Percentiles rank a stretch among this genome's conserved stretches.
These are phyloP conservation scores for Gymnarchus niloticus DNA, from an alignment of 2,113 vertebrate species.

Conservation along the genomic window DNA sequence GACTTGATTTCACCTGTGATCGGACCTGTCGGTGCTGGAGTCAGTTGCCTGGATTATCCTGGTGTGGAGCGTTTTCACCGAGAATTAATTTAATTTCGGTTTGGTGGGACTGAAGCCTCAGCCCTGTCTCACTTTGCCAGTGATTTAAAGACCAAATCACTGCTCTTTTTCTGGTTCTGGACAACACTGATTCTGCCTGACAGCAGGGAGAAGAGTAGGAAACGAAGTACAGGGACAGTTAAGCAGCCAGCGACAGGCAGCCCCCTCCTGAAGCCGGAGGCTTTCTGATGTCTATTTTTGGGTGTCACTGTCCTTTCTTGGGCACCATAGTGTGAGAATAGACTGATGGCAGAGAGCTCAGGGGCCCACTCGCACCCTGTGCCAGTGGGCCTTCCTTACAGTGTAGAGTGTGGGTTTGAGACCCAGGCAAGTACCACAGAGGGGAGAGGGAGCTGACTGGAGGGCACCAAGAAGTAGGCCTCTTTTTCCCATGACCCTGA, in stretches of 20 bases:
- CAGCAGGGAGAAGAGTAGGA: slow-evolving; percentile 1
- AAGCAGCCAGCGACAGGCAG: neutral
- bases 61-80: neutral
- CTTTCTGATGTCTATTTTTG: neutral
- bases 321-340: no score
- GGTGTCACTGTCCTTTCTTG: no score
- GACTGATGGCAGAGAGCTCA: no score
- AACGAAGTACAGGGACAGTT: neutral
- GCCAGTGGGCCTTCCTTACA: no score
- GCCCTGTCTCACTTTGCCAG: slow-evolving; percentile 21
- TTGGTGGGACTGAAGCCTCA: slow-evolving; percentile 32
- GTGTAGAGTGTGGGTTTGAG: no score
- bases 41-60: no score
- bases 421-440: no score
- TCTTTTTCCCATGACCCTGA: slow-evolving; percentile 55
- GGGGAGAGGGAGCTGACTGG: slow-evolving; percentile 30
- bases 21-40: no score
- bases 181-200: slow-evolving; percentile 6
- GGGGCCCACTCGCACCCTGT: no score
- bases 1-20: no score
- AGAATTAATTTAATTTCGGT: neutral
- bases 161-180: slow-evolving; percentile 6
- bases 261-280: neutral
- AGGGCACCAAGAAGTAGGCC: slow-evolving; percentile 45
- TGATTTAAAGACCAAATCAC: slow-evolving; percentile 17